These are phyloP conservation scores for Cossypha dichroa DNA, from an alignment of 2,797 vertebrate species.

Conservation along the genomic window DNA sequence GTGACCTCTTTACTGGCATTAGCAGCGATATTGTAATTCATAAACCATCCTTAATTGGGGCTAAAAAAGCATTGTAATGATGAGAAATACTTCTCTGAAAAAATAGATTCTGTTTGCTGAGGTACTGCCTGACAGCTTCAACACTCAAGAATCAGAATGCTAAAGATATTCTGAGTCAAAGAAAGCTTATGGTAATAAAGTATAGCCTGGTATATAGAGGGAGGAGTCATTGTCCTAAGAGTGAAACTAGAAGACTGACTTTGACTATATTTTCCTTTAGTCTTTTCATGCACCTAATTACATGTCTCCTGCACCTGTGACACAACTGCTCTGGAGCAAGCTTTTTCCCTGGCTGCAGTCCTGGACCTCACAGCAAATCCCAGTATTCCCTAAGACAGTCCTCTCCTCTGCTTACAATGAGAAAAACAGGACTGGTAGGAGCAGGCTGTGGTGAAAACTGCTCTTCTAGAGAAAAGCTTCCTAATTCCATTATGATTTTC, in stretches of 20 bases:
- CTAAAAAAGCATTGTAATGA: constrained; percentile 31
- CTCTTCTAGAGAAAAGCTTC: constrained; percentile 45
- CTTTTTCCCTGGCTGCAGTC: not conserved
- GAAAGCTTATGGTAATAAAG: not conserved
- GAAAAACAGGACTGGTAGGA: not conserved
- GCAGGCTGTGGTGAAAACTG: not conserved
- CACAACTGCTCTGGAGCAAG: not conserved
- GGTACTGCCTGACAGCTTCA: constrained; percentile 12
- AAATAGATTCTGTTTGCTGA: not conserved
- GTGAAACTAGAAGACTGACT: not conserved
- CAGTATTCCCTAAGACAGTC: not conserved
- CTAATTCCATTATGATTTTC: constrained; percentile 52
- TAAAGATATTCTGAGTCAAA: not conserved
- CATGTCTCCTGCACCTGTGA: not conserved
- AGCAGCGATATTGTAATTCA: constrained; percentile 1
- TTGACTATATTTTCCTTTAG: not conserved
- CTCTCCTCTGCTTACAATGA: not conserved
- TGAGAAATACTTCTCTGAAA: constrained; percentile 6
- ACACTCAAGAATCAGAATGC: not conserved
- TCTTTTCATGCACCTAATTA: not conserved
- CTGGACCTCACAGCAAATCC: not conserved
- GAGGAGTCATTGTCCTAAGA: not conserved
- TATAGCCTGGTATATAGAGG: not conserved
- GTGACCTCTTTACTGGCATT: constrained; percentile 14
- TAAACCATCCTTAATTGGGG: not conserved